phyloP scores from a whole-genome alignment of 2,888 invertebrate species.

The Plebejus anna region DNA sequence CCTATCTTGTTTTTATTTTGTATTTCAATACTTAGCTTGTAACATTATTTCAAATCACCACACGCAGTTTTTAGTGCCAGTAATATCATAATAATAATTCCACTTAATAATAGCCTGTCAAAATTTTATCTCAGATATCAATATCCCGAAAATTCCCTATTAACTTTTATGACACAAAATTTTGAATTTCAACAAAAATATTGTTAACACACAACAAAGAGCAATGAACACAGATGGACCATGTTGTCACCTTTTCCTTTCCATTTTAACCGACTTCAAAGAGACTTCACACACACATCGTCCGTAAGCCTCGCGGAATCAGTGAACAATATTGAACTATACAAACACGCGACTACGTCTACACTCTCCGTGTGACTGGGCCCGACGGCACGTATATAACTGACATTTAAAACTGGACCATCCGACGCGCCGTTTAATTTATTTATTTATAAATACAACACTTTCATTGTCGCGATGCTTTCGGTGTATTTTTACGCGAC shows the following conservation, averaged over 20 bases:
- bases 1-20: no score
- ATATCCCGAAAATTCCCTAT: not conserved
- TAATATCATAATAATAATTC: no score
- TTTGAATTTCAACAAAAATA: not conserved
- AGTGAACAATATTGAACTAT: not conserved
- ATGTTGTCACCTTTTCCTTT: conserved; percentile 69
- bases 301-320: not conserved
- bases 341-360: conserved; percentile 36
- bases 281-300: not conserved
- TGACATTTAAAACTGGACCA: conserved; percentile 79
- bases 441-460: conserved; percentile 23
- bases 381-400: conserved; percentile 67
- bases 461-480: conserved; percentile 18
- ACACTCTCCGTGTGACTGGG: conserved; percentile 47
- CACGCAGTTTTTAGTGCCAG: no score
- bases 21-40: no score
- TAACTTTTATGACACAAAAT: not conserved
- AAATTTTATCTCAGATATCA: not conserved
- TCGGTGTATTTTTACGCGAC: not conserved
- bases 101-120: not conserved
- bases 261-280: conserved; percentile 48
- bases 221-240: conserved; percentile 1
- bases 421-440: conserved; percentile 31
- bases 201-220: not conserved
- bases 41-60: no score